phyloP scores from a whole-genome alignment of 2,797 vertebrate species.

The Bufotes viridis region DNA sequence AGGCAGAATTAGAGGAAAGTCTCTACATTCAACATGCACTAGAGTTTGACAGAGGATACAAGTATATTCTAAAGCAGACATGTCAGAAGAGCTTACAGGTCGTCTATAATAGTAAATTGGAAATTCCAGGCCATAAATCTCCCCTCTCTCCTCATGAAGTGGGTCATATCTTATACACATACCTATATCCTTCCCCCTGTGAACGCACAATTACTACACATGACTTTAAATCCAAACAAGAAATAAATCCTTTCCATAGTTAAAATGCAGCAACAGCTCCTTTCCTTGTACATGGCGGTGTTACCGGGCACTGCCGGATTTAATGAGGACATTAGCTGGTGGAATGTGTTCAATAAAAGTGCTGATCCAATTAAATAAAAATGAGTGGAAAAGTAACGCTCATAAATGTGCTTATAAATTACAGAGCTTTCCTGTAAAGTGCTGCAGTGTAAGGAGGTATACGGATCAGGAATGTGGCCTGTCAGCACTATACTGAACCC shows the following conservation, averaged over 20 bases:
- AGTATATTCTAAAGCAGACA: too few species aligned
- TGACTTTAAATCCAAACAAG: constrained; percentile 14
- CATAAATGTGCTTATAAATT: constrained; percentile 45
- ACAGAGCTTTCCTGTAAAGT: constrained; percentile 30
- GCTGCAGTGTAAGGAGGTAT: neutral
- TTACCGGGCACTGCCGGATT: constrained; percentile 19
- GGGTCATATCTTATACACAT: neutral
- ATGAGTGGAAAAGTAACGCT: constrained; percentile 56
- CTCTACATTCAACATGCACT: neutral
- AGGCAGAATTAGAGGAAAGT: neutral
- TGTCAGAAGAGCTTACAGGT: neutral
- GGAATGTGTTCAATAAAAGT: constrained; percentile 57
- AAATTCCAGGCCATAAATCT: neutral
- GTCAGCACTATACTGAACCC: constrained; percentile 19
- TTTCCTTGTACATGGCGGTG: neutral
- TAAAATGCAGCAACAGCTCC: constrained; percentile 13
- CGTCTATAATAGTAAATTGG: neutral
- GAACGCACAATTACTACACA: neutral
- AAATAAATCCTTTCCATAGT: constrained; percentile 16
- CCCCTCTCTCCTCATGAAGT: neutral
- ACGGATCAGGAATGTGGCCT: constrained; percentile 15
- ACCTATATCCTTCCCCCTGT: neutral
- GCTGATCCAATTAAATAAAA: constrained; percentile 54
- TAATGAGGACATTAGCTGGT: constrained; percentile 54
- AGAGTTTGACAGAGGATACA: too few species aligned